These are phyloP conservation scores for Dissostichus mawsoni DNA, from an alignment of 2,113 vertebrate genomes.

Conservation along the genomic window DNA sequence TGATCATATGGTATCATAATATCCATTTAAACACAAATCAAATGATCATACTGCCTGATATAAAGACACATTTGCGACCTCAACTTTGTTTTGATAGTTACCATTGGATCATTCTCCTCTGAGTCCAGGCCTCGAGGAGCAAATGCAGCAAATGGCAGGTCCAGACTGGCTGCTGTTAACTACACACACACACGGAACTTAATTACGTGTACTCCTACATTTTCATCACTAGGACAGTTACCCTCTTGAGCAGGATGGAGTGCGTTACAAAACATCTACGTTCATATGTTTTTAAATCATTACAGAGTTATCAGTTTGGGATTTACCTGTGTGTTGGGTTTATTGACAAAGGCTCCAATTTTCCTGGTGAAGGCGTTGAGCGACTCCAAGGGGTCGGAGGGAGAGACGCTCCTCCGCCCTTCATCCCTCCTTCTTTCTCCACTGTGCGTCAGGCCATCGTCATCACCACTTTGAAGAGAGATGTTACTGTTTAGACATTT, in stretches of 20 bases:
- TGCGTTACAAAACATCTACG: too few relatives aligned
- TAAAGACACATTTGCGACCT: too few relatives aligned
- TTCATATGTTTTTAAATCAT: neutral
- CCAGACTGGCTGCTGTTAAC: slow-evolving; percentile 92
- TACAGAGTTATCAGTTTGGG: neutral
- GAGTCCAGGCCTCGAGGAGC: slow-evolving; percentile 91
- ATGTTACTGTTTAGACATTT: neutral
- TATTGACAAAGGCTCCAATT: slow-evolving; percentile 97
- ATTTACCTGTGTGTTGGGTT: slow-evolving; percentile 92
- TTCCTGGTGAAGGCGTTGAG: slow-evolving; percentile 91
- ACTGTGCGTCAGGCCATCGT: slow-evolving; percentile 88
- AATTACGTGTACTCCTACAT: neutral
- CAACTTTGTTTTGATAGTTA: slow-evolving; percentile 65
- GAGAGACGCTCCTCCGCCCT: slow-evolving; percentile 85
- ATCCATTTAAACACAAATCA: neutral
- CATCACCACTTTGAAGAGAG: slow-evolving; percentile 80
- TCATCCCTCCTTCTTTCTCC: slow-evolving; percentile 85
- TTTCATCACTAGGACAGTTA: neutral
- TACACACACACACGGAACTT: slow-evolving; percentile 57
- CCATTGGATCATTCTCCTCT: slow-evolving; percentile 95
- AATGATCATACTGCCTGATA: neutral
- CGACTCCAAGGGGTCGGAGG: slow-evolving; percentile 86
- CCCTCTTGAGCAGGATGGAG: too few relatives aligned
- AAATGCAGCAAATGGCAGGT: slow-evolving; percentile 97
- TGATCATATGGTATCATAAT: too few relatives aligned